These are phyloP conservation scores for Trichonephila clavipes DNA, from an alignment of 1,140 invertebrate species.

Conservation along the genomic window DNA sequence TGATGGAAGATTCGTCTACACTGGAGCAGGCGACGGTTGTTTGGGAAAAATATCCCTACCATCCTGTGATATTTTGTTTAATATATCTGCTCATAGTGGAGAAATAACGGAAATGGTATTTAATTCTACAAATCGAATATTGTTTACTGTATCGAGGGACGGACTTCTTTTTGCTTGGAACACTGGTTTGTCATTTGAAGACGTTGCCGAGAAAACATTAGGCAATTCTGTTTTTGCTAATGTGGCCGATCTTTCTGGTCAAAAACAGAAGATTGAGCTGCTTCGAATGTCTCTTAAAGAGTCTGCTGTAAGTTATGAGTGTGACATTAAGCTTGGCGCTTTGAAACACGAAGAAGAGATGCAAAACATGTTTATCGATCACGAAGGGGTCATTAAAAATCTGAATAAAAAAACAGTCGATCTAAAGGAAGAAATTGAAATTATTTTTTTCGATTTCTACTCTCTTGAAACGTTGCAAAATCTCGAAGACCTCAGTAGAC, in stretches of 20 bases:
- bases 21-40: neutral
- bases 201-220: neutral
- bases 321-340: neutral
- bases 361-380: neutral
- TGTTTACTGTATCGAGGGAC: slow-evolving; percentile 6
- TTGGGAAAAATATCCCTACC: neutral
- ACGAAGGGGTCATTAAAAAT: neutral
- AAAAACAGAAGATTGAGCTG: neutral
- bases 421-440: slow-evolving; percentile 14
- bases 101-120: slow-evolving; percentile 23
- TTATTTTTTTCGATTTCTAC: slow-evolving; percentile 12
- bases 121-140: neutral
- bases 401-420: slow-evolving; percentile 37
- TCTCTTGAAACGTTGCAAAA: neutral
- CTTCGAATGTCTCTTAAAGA: slow-evolving; percentile 32
- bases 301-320: neutral
- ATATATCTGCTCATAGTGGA: slow-evolving; percentile 30
- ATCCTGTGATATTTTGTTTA: neutral
- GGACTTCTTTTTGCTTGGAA: slow-evolving; percentile 44
- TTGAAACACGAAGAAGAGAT: neutral
- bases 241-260: neutral
- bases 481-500: neutral
- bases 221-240: neutral
- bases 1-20: neutral
- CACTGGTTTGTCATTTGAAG: neutral